Evolutionary conservation across 2,113 vertebrate species (phyloP).

Genomic region (Potamarius usumacintae): DNA sequence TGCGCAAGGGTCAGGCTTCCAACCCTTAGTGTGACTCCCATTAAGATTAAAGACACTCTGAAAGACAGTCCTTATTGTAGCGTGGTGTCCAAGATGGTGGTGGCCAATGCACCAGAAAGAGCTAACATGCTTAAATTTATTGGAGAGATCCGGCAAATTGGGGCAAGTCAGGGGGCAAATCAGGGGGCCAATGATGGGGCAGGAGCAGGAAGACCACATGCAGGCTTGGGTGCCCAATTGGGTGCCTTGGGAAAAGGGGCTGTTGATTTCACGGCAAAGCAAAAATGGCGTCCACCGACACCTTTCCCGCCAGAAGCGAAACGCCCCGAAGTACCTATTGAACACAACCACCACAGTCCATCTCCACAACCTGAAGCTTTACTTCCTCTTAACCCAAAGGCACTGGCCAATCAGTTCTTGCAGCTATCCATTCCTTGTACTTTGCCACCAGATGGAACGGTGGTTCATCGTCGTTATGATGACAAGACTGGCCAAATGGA

Average conservation of each 20-base stretch:
- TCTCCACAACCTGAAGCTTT: background rate
- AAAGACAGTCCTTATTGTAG: constrained; percentile 58
- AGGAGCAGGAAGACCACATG: background rate
- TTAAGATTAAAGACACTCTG: constrained; percentile 66
- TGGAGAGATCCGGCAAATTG: constrained; percentile 56
- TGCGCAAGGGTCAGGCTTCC: constrained; percentile 65
- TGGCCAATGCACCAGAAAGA: constrained; percentile 52
- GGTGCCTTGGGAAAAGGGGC: background rate
- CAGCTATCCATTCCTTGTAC: constrained; percentile 37
- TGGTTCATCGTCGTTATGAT: constrained; percentile 48
- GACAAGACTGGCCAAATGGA: constrained; percentile 57
- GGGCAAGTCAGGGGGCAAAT: background rate
- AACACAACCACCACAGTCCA: background rate
- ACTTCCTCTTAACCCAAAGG: background rate
- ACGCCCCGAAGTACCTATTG: background rate
- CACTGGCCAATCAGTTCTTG: background rate
- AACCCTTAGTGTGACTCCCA: constrained; percentile 60
- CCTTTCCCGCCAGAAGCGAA: constrained; percentile 4
- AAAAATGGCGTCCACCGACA: background rate
- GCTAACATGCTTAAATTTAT: constrained; percentile 62
- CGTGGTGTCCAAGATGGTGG: constrained; percentile 67
- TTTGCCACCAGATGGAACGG: constrained; percentile 36
- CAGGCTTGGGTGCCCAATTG: background rate
- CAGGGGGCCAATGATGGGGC: background rate
- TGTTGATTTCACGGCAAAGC: background rate